phyloP scores from a whole-genome alignment of 1,140 invertebrate genomes.

The Kradibia gibbosae region DNA sequence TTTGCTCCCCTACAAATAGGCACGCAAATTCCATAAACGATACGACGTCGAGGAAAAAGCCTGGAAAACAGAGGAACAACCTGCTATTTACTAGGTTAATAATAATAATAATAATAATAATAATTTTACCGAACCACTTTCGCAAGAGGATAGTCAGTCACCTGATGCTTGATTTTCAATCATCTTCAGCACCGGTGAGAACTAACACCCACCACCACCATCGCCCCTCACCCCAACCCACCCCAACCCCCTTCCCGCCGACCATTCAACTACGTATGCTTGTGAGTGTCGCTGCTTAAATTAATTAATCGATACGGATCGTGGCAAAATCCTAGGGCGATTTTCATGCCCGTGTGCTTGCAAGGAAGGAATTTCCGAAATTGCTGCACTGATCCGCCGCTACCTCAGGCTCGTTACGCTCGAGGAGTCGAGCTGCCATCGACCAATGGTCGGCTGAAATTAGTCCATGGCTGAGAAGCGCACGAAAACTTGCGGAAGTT shows the following conservation, averaged over 20 bases:
- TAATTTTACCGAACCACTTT: neutral
- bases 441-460: neutral
- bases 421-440: no score
- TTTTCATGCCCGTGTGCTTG: neutral
- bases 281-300: slow-evolving; percentile 46
- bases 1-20: neutral
- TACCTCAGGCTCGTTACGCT: no score
- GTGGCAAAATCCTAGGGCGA: neutral
- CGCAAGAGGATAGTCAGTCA: slow-evolving; percentile 24
- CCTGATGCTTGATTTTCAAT: slow-evolving; percentile 45
- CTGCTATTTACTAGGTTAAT: slow-evolving; percentile 39
- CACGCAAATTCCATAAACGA: neutral
- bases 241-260: neutral
- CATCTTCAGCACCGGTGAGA: neutral
- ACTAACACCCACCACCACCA: no score
- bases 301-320: slow-evolving; percentile 51
- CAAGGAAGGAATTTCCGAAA: neutral
- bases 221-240: neutral
- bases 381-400: neutral
- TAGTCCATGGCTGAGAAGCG: neutral
- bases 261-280: neutral
- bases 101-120: slow-evolving; percentile 38
- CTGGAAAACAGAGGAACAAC: neutral
- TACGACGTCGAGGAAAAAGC: neutral
- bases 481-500: neutral